Percentiles rank a stretch among this genome's conserved stretches.
Evolutionary conservation across 1,140 invertebrate species (phyloP).

Genomic region (Magallana ariakensis): DNA sequence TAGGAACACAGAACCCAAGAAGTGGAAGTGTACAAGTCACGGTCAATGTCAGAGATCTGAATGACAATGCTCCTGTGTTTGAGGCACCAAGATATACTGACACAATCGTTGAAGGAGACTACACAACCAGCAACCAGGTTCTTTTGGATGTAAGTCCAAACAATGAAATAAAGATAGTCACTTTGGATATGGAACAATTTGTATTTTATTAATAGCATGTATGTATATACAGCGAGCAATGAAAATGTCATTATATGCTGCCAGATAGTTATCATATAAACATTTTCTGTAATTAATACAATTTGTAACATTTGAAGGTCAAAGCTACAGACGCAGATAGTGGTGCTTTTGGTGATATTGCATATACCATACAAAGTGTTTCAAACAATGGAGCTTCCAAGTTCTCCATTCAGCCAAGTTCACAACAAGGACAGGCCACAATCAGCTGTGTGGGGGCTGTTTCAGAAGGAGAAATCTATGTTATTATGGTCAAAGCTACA

Average conservation of each 20-base stretch:
- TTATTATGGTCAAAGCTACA: slow-evolving; percentile 56
- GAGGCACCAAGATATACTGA: slow-evolving; percentile 40
- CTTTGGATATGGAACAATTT: too few relatives aligned
- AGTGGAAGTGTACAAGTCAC: slow-evolving; percentile 52
- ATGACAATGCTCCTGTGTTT: slow-evolving; percentile 63
- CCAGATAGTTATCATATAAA: too few relatives aligned
- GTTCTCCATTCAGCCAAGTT: slow-evolving; percentile 51
- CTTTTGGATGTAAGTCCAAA: slow-evolving; percentile 51
- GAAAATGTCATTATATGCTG: too few relatives aligned
- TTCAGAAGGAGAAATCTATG: slow-evolving; percentile 56
- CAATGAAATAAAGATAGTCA: not conserved
- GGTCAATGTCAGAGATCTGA: slow-evolving; percentile 60
- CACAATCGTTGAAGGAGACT: slow-evolving; percentile 57
- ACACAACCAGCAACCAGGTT: slow-evolving; percentile 49
- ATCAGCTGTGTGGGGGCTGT: slow-evolving; percentile 57
- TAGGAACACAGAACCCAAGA: slow-evolving; percentile 40
- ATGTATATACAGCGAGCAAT: too few relatives aligned
- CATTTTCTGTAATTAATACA: not conserved
- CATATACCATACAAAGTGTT: slow-evolving; percentile 60
- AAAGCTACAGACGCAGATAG: slow-evolving; percentile 65
- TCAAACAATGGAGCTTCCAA: slow-evolving; percentile 56
- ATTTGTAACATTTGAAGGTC: slow-evolving; percentile 54
- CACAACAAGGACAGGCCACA: slow-evolving; percentile 43
- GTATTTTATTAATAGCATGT: too few relatives aligned
- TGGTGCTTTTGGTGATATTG: slow-evolving; percentile 56